Percentiles rank a stretch among this genome's conserved stretches.
These are phyloP conservation scores for Musca domestica DNA, from an alignment of 1,140 invertebrate species.

Conservation along the genomic window DNA sequence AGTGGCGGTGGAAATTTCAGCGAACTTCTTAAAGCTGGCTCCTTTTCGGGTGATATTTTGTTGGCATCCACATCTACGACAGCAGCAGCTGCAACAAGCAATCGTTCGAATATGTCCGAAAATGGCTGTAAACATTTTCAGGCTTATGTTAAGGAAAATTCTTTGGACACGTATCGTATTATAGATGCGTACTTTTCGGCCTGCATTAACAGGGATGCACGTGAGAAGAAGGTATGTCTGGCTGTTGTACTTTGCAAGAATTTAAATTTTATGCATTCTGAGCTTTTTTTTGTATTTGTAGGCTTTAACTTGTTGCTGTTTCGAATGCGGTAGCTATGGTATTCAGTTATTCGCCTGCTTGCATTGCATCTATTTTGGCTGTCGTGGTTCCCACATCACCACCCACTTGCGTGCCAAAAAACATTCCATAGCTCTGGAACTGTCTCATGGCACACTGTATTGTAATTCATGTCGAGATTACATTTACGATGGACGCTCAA, in stretches of 20 bases:
- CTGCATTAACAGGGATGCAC: constrained; percentile 66
- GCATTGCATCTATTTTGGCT: constrained; percentile 90
- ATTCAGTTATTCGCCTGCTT: constrained; percentile 84
- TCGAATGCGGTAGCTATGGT: constrained; percentile 69
- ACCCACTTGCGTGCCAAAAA: constrained; percentile 78
- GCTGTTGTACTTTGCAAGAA: background rate
- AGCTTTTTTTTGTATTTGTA: constrained; percentile 1
- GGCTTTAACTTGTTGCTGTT: constrained; percentile 42
- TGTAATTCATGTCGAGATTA: constrained; percentile 91
- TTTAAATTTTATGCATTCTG: too few species aligned
- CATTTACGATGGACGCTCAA: constrained; percentile 76
- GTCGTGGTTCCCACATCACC: constrained; percentile 80
- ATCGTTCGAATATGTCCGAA: constrained; percentile 52
- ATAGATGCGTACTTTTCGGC: constrained; percentile 75
- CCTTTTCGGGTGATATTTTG: background rate
- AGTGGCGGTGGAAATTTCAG: background rate
- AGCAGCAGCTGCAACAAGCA: background rate
- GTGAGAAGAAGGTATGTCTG: constrained; percentile 71
- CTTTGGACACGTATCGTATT: constrained; percentile 61
- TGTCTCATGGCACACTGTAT: constrained; percentile 85
- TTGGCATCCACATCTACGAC: background rate
- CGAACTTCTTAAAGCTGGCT: background rate
- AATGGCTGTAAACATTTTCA: constrained; percentile 52
- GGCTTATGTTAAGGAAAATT: constrained; percentile 54
- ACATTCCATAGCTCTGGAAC: constrained; percentile 82